phyloP scores from a whole-genome alignment of 2,113 vertebrate genomes.

The Boulengeromyrus knoepffleri region DNA sequence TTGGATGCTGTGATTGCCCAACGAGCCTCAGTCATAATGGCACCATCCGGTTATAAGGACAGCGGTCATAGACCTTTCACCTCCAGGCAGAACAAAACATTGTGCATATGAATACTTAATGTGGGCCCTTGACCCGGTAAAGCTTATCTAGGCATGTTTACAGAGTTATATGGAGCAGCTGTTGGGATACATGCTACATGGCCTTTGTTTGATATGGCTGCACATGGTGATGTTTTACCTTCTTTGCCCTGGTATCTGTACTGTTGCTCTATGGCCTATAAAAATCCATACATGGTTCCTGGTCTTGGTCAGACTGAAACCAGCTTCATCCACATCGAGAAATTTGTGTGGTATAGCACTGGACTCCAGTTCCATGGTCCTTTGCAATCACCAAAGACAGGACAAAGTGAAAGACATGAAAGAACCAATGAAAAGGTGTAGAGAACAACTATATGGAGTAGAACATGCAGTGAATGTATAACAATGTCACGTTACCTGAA shows the following conservation, averaged over 20 bases:
- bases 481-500: not conserved
- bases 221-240: not conserved
- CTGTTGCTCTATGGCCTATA: not conserved
- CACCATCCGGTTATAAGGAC: not conserved
- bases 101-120: not conserved
- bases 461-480: not conserved
- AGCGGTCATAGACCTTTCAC: too few species aligned
- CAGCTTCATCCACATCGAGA: not conserved
- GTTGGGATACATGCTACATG: not conserved
- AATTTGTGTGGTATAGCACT: not conserved
- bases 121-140: not conserved
- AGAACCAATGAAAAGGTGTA: not conserved
- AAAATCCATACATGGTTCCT: not conserved
- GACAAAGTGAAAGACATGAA: not conserved
- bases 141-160: not conserved
- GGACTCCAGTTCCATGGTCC: not conserved
- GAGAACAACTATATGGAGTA: not conserved
- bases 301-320: not conserved
- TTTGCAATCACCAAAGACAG: not conserved
- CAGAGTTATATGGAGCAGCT: not conserved
- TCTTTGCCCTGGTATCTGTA: not conserved
- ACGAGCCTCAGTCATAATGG: not conserved
- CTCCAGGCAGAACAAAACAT: not conserved
- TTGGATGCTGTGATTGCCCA: not conserved
- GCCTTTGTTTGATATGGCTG: not conserved